These are phyloP conservation scores for Melanaphis sacchari DNA, from an alignment of 1,140 invertebrate genomes.

Conservation along the genomic window DNA sequence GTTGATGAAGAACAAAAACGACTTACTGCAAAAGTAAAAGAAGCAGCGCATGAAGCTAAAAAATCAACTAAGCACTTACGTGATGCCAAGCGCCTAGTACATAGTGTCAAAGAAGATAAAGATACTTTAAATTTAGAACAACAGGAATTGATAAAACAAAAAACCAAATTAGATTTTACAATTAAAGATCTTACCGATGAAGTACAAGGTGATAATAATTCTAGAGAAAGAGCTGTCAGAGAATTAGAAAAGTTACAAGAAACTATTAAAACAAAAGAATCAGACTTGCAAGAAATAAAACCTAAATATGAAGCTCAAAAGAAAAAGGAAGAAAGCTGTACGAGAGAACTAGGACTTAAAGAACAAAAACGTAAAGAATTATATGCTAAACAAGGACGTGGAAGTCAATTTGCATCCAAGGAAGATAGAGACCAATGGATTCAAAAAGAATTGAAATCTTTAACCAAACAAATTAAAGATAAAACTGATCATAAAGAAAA, in stretches of 20 bases:
- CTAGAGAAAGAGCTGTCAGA: constrained; percentile 85
- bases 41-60: constrained; percentile 92
- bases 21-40: constrained; percentile 82
- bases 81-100: constrained; percentile 88
- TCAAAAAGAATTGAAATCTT: constrained; percentile 88
- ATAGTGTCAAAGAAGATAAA: constrained; percentile 87
- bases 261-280: constrained; percentile 90
- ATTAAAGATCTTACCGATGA: constrained; percentile 97
- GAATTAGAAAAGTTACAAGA: constrained; percentile 88
- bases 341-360: constrained; percentile 85
- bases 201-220: constrained; percentile 92
- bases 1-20: constrained; percentile 91
- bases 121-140: constrained; percentile 91
- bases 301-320: constrained; percentile 95
- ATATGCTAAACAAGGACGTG: constrained; percentile 97
- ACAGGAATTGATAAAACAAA: constrained; percentile 91
- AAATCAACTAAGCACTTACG: constrained; percentile 81
- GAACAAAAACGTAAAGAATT: constrained; percentile 98
- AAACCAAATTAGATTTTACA: constrained; percentile 92
- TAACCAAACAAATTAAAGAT: constrained; percentile 88
- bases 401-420: constrained; percentile 95
- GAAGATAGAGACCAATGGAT: constrained; percentile 98
- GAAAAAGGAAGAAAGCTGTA: constrained; percentile 89
- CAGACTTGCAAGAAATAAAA: constrained; percentile 84
- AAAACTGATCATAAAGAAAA: constrained; percentile 88